Conservation (phyloP, 2,888 invertebrate genomes). For the Helobdella robusta region DNA sequence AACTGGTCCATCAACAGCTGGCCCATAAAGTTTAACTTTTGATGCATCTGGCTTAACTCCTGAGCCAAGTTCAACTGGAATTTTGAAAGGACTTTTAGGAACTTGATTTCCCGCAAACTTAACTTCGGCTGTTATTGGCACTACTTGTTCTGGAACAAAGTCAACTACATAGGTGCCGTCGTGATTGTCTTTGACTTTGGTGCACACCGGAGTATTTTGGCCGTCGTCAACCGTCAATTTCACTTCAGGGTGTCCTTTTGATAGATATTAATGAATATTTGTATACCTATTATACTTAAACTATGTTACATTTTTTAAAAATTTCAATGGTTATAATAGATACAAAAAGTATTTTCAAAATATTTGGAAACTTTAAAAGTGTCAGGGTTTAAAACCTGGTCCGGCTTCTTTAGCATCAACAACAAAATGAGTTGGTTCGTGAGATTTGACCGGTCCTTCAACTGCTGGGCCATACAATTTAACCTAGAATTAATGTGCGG, state of each 20-base stretch:
- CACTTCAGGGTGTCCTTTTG: slow-evolving; percentile 13
- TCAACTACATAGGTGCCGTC: slow-evolving; percentile 62
- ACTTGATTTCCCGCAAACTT: slow-evolving; percentile 53
- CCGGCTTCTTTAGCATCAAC: slow-evolving; percentile 72
- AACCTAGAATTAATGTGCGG: too few species aligned
- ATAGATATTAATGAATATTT: neutral
- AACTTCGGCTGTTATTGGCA: slow-evolving; percentile 22
- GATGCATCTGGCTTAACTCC: slow-evolving; percentile 57
- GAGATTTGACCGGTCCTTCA: slow-evolving; percentile 59
- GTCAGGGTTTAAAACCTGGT: slow-evolving; percentile 50
- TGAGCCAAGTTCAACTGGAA: slow-evolving; percentile 13
- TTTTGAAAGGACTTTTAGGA: slow-evolving; percentile 48
- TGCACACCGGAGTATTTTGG: slow-evolving; percentile 56
- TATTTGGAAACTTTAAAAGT: too few species aligned
- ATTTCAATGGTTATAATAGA: too few species aligned
- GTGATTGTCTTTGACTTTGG: slow-evolving; percentile 62
- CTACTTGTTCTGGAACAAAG: slow-evolving; percentile 38
- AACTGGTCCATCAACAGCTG: slow-evolving; percentile 58
- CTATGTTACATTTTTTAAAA: too few species aligned
- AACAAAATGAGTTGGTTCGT: slow-evolving; percentile 67
- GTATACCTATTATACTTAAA: too few species aligned
- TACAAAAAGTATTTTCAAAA: too few species aligned
- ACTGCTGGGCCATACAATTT: slow-evolving; percentile 67
- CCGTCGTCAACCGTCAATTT: slow-evolving; percentile 8
- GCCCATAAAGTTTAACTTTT: slow-evolving; percentile 70